Percentiles rank a stretch among this genome's conserved stretches.
Conservation (phyloP, 2,113 vertebrate species). For the Barbus barbus region DNA sequence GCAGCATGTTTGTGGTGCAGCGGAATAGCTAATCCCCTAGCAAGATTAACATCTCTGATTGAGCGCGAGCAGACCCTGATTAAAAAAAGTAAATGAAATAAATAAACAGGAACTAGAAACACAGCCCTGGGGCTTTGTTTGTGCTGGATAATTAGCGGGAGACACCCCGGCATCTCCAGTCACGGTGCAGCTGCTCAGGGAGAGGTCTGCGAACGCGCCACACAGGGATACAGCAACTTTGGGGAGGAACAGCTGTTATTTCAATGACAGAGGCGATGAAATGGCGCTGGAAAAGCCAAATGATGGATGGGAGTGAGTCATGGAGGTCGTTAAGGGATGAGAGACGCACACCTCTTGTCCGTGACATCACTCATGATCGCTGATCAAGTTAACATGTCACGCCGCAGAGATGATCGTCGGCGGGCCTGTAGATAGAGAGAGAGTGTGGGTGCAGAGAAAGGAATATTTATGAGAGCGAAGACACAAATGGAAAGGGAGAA, state of each 20-base stretch:
- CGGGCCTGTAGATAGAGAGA: neutral
- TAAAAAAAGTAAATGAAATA: conserved; percentile 49
- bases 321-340: conserved; percentile 34
- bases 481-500: neutral
- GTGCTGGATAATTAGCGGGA: conserved; percentile 65
- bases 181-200: neutral
- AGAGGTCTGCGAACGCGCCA: neutral
- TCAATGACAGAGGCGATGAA: neutral
- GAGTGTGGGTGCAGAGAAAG: neutral
- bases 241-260: conserved; percentile 30
- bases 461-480: conserved; percentile 4
- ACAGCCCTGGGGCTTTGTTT: conserved; percentile 69
- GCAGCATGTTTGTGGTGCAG: conserved; percentile 64
- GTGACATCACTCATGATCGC: conserved; percentile 42
- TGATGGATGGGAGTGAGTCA: conserved; percentile 23
- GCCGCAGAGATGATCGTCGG: conserved; percentile 2
- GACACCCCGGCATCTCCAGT: conserved; percentile 30
- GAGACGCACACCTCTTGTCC: conserved; percentile 31
- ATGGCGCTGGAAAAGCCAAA: neutral
- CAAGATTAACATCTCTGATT: conserved; percentile 61
- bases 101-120: conserved; percentile 49
- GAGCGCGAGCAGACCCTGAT: conserved; percentile 41
- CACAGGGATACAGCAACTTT: conserved; percentile 4
- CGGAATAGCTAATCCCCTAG: conserved; percentile 64
- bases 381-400: conserved; percentile 31